These are phyloP conservation scores for Empis stercorea DNA, from an alignment of 2,888 invertebrate genomes.

Conservation along the genomic window DNA sequence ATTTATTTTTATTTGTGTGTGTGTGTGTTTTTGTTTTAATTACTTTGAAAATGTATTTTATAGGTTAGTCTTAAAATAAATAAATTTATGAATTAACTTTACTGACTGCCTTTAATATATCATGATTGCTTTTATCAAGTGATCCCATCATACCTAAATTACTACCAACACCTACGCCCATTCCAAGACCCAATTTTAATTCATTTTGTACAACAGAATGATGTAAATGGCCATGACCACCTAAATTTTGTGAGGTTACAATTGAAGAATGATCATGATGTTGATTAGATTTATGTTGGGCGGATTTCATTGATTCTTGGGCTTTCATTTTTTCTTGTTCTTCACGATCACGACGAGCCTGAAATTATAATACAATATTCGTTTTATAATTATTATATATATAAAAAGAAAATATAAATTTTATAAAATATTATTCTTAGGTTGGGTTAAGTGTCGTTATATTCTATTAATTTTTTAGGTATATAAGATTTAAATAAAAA, in stretches of 20 bases:
- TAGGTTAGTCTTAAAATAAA: slow-evolving; percentile 3
- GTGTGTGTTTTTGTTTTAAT: background rate
- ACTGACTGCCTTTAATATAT: slow-evolving; percentile 36
- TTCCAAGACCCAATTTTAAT: slow-evolving; percentile 35
- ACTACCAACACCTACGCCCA: slow-evolving; percentile 31
- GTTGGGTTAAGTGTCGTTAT: too few relatives aligned
- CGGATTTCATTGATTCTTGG: slow-evolving; percentile 78
- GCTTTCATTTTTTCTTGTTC: slow-evolving; percentile 86
- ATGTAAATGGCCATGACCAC: slow-evolving; percentile 33
- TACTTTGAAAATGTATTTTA: background rate
- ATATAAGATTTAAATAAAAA: too few relatives aligned
- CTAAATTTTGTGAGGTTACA: slow-evolving; percentile 30
- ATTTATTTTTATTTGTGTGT: background rate
- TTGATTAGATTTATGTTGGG: slow-evolving; percentile 56
- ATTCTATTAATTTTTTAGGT: too few relatives aligned
- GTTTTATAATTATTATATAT: too few relatives aligned
- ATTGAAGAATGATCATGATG: slow-evolving; percentile 33
- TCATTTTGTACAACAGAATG: slow-evolving; percentile 37
- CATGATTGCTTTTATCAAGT: slow-evolving; percentile 36
- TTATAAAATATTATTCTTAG: too few relatives aligned
- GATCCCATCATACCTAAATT: slow-evolving; percentile 38
- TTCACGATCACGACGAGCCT: slow-evolving; percentile 74
- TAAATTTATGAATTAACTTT: slow-evolving; percentile 37
- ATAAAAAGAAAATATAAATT: too few relatives aligned
- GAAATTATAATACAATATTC: slow-evolving; percentile 7